These are phyloP conservation scores for Actinia equina DNA, from an alignment of 64 coral and sea anemone species.

Conservation along the genomic window DNA sequence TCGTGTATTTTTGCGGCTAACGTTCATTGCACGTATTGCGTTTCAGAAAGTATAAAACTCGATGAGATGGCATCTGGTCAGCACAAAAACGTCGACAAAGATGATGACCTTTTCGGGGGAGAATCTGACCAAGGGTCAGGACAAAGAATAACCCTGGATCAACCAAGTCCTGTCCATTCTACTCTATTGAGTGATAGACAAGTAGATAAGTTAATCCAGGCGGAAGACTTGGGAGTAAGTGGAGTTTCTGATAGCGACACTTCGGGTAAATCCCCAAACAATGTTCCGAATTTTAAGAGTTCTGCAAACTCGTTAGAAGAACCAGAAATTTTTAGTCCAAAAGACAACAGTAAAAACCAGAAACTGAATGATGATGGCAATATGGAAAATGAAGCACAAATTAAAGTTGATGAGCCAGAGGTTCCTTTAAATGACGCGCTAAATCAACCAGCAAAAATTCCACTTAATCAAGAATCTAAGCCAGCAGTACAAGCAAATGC, in stretches of 20 bases:
- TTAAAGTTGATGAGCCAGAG: background rate
- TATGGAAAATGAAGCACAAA: background rate
- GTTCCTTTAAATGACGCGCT: background rate
- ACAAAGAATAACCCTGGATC: background rate
- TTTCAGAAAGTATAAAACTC: slow-evolving; percentile 1
- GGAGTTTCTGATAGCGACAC: background rate
- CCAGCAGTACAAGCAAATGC: background rate
- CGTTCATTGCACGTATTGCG: background rate
- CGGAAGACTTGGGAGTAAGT: background rate
- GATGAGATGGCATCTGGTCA: slow-evolving; percentile 1
- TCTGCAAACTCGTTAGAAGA: background rate
- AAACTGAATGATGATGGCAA: background rate
- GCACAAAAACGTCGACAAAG: background rate
- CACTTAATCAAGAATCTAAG: background rate
- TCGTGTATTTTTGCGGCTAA: background rate
- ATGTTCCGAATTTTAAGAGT: background rate
- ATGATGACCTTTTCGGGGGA: background rate
- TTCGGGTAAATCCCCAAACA: background rate
- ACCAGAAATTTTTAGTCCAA: background rate
- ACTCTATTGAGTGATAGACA: background rate
- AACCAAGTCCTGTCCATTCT: background rate
- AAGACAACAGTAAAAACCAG: background rate
- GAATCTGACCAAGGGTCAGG: background rate
- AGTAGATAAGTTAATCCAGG: background rate
- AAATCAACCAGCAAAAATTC: background rate